Conservation (phyloP, 2,888 invertebrate genomes). For the Drosophila mimetica region DNA sequence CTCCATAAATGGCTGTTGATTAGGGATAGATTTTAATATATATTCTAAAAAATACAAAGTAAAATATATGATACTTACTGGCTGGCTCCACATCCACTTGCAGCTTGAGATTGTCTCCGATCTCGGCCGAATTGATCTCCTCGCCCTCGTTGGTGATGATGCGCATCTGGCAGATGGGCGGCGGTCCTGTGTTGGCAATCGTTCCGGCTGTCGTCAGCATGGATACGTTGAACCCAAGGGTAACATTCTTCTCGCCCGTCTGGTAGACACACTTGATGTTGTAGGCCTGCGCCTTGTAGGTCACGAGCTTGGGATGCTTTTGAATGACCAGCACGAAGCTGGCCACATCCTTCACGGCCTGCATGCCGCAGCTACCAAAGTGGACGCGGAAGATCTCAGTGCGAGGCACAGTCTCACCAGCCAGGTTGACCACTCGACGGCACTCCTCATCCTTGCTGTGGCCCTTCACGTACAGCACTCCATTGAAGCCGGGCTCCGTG, state of each 20-base stretch:
- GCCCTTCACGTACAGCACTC: slow-evolving; percentile 96
- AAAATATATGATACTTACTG: slow-evolving; percentile 84
- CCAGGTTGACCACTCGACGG: slow-evolving; percentile 91
- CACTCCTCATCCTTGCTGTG: slow-evolving; percentile 97
- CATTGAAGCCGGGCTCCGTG: slow-evolving; percentile 91
- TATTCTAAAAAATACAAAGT: background rate
- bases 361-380: slow-evolving; percentile 95
- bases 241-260: slow-evolving; percentile 96
- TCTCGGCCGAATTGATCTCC: slow-evolving; percentile 95
- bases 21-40: background rate
- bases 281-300: slow-evolving; percentile 97
- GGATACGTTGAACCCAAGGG: slow-evolving; percentile 96
- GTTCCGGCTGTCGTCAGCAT: slow-evolving; percentile 98
- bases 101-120: slow-evolving; percentile 94
- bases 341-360: slow-evolving; percentile 95
- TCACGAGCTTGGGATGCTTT: slow-evolving; percentile 97
- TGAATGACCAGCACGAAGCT: slow-evolving; percentile 97
- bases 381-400: slow-evolving; percentile 93
- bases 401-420: slow-evolving; percentile 88
- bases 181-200: slow-evolving; percentile 97
- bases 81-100: slow-evolving; percentile 93
- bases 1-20: slow-evolving; percentile 92
- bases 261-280: slow-evolving; percentile 98
- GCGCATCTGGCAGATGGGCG: slow-evolving; percentile 95
- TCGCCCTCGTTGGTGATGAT: slow-evolving; percentile 94